phyloP scores from a whole-genome alignment of 2,113 vertebrate genomes.

The Athene cunicularia region DNA sequence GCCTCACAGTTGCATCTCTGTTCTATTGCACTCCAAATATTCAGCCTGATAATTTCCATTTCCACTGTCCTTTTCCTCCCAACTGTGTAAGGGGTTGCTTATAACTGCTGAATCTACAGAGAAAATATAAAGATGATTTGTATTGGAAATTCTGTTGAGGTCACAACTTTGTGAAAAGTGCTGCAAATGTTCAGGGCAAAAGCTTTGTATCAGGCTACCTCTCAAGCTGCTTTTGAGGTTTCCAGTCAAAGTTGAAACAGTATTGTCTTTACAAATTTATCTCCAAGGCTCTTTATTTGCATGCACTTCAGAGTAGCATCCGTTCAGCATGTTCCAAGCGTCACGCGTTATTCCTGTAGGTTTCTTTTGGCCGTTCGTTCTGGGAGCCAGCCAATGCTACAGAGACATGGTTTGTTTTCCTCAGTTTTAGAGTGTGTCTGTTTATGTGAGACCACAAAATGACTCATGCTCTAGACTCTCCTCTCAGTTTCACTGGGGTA shows the following conservation, averaged over 20 bases:
- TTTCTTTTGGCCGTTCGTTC: background rate
- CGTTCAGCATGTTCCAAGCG: background rate
- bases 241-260: background rate
- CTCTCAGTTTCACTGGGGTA: background rate
- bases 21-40: background rate
- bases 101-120: background rate
- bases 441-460: background rate
- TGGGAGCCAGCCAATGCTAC: background rate
- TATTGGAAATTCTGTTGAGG: background rate
- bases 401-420: background rate
- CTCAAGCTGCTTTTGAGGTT: background rate
- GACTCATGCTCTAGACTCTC: background rate
- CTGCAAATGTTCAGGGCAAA: background rate
- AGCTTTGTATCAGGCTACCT: background rate
- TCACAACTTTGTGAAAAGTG: background rate
- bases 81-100: background rate
- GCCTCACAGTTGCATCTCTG: background rate
- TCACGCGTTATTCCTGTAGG: background rate
- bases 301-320: background rate
- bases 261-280: background rate
- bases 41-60: background rate
- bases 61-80: background rate
- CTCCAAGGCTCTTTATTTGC: background rate
- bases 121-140: background rate
- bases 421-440: background rate